Evolutionary conservation across 2,888 invertebrate genomes (phyloP), one percentile per base, ranked within the genome.

Genomic region (Listrodromus nycthemerus): DNA sequence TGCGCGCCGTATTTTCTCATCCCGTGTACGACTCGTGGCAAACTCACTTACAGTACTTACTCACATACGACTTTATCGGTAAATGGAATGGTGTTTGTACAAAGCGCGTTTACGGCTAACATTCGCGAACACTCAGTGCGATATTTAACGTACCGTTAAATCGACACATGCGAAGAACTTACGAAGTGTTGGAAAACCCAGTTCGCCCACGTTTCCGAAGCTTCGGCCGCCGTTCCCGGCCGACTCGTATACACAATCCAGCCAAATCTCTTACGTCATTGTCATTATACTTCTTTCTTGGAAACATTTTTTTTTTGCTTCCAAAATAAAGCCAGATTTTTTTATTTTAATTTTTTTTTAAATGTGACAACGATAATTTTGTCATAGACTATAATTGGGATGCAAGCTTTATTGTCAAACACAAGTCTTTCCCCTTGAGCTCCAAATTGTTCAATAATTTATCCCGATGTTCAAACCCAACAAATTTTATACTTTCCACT

Each of bases 101-200:
- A 55, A 70, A 48, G 61, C 7, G 10, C 67, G 50, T 61, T 58
- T 67, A 1, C 41, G 50, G 55, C n/a, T 21, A 5, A 30, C n/a
- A 69, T 69, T 73, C 61, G 61, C 45, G 61, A 61, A 74, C 69
- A 78, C 67, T 55, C 52, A 16, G 50, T 69, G 16, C 65, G 45
- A 21, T 74, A 79, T 82, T 74, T 65, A 61, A 61, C 69, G 70
- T 66, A 82, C 74, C 82, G 82, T 82, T 82, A 79, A 82, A 82
- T 74, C 78, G 45, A 70, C 80, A 79, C 71, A 58, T 13, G 41
- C 48, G 48, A 75, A 70, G 69, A 79, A 74, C 50, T 48, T 61
- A 58, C 37, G 41, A 70, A 73, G 61, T 65, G 79, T 79, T 63
- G 78, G 55, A 69, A 69, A 74, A 82, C 70, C 82, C 82, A 74